Percentiles rank a stretch among this genome's conserved stretches.
Conservation (phyloP, 2,113 vertebrate genomes). For the Mormyrus lacerda region DNA sequence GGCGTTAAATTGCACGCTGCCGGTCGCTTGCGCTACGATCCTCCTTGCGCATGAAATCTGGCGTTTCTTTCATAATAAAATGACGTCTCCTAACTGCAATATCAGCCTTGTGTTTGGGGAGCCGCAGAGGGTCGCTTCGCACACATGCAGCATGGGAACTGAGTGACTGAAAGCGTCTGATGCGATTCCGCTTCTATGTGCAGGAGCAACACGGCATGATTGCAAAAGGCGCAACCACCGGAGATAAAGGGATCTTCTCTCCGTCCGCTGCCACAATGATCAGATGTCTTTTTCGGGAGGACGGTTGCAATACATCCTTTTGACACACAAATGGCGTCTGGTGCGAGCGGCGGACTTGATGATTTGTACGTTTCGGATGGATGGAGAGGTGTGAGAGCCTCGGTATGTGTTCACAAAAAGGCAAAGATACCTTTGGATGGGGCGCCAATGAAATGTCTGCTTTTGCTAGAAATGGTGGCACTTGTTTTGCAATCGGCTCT, state of each 20-base stretch:
- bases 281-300: conserved; percentile 20
- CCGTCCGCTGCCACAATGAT: conserved; percentile 6
- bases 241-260: neutral
- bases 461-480: conserved; percentile 18
- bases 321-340: conserved; percentile 27
- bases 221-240: neutral
- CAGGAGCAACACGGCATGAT: neutral
- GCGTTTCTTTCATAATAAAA: conserved; percentile 15
- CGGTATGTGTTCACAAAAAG: conserved; percentile 11
- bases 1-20: conserved; percentile 1
- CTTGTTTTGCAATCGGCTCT: conserved; percentile 9
- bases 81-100: conserved; percentile 5
- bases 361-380: neutral
- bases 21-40: neutral
- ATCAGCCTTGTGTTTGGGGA: neutral
- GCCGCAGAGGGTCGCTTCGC: neutral
- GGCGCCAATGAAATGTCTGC: conserved; percentile 9
- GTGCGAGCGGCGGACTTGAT: conserved; percentile 11
- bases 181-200: neutral
- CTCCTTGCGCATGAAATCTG: conserved; percentile 14
- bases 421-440: conserved; percentile 8
- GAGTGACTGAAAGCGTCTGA: neutral
- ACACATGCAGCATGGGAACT: neutral
- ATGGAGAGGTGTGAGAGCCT: conserved; percentile 14
- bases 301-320: conserved; percentile 3